Conservation (phyloP, 2,113 vertebrate genomes). For the Phalacrocorax carbo region DNA sequence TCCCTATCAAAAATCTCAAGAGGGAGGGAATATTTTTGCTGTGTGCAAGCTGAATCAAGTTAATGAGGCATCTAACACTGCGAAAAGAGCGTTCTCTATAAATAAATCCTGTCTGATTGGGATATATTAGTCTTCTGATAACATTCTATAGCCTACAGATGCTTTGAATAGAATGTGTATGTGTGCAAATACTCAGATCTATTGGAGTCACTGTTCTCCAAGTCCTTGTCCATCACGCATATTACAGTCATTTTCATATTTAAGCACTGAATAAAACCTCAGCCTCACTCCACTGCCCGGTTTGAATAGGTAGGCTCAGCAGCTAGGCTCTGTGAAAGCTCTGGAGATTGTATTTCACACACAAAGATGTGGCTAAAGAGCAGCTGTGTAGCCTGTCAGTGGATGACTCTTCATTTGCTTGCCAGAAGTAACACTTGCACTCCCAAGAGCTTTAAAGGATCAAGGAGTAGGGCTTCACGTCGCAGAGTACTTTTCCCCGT, state of each 20-base stretch:
- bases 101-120: conserved; percentile 84
- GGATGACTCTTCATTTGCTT: conserved; percentile 12
- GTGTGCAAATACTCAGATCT: conserved; percentile 76
- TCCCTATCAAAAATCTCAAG: conserved; percentile 83
- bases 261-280: conserved; percentile 59
- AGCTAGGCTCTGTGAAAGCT: conserved; percentile 30
- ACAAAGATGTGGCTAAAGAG: conserved; percentile 40
- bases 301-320: conserved; percentile 60
- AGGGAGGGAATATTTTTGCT: conserved; percentile 85
- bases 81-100: conserved; percentile 83
- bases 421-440: background rate
- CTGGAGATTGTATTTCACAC: conserved; percentile 27
- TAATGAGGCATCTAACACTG: conserved; percentile 85
- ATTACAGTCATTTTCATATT: conserved; percentile 69
- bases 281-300: conserved; percentile 37
- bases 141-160: conserved; percentile 83
- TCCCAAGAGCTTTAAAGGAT: conserved; percentile 37
- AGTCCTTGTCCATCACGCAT: conserved; percentile 62
- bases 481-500: background rate
- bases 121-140: conserved; percentile 86
- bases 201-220: conserved; percentile 67
- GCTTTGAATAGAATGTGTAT: conserved; percentile 79
- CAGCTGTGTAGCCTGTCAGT: conserved; percentile 28
- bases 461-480: background rate
- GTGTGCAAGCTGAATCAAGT: conserved; percentile 85